Percentiles rank a stretch among this genome's conserved stretches.
phyloP scores from a whole-genome alignment of 1,140 invertebrate species.

The Drosophila navojoa region DNA sequence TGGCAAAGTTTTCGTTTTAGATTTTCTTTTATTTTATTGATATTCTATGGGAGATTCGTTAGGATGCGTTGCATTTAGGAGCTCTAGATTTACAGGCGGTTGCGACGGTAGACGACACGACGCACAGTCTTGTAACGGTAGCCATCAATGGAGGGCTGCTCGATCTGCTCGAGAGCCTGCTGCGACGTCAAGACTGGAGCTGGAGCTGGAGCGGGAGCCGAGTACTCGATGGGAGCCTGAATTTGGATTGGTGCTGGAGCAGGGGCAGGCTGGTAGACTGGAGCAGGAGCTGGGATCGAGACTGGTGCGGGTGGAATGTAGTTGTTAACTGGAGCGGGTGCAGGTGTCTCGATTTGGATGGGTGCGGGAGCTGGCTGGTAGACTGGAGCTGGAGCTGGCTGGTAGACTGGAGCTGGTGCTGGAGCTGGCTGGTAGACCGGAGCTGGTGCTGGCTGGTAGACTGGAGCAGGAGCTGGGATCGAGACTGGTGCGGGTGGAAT shows the following conservation, averaged over 20 bases:
- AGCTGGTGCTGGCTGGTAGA: constrained; percentile 27
- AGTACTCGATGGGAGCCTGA: constrained; percentile 38
- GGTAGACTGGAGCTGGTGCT: constrained; percentile 28
- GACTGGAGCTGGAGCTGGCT: constrained; percentile 29
- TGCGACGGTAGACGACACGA: constrained; percentile 69
- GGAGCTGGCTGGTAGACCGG: constrained; percentile 27
- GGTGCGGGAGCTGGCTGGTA: constrained; percentile 21
- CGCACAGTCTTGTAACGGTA: constrained; percentile 78
- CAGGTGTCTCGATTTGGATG: constrained; percentile 3
- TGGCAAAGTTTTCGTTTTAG: constrained; percentile 47
- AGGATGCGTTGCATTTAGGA: constrained; percentile 38
- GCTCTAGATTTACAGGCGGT: constrained; percentile 50
- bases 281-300: constrained; percentile 42
- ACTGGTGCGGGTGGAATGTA: constrained; percentile 55
- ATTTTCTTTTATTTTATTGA: constrained; percentile 37
- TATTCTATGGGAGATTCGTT: constrained; percentile 60
- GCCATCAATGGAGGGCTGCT: constrained; percentile 65
- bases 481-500: constrained; percentile 25
- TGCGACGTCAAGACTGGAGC: constrained; percentile 32
- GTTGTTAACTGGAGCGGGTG: constrained; percentile 19
- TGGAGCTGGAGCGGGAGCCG: constrained; percentile 25
- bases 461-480: constrained; percentile 33
- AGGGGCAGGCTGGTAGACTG: constrained; percentile 23
- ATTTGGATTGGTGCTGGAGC: constrained; percentile 25
- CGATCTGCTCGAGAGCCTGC: constrained; percentile 63